These are phyloP conservation scores for Hylia prasina DNA, from an alignment of 2,113 vertebrate species.

Conservation along the genomic window DNA sequence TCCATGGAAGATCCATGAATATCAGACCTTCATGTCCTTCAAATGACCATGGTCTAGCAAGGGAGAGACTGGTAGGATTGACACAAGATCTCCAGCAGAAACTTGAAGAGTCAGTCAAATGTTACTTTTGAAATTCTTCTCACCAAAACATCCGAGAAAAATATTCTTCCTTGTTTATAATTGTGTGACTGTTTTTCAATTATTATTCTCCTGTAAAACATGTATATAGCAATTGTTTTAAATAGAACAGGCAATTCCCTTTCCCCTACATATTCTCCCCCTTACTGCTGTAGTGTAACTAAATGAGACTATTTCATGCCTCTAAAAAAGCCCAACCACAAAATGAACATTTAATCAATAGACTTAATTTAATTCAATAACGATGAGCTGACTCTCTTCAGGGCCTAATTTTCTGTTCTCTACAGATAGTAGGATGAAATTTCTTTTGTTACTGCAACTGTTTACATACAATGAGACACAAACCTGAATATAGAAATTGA, in stretches of 20 bases:
- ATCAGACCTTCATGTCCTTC: background rate
- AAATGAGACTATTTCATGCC: background rate
- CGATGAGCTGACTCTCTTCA: background rate
- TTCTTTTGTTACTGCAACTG: background rate
- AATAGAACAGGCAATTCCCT: background rate
- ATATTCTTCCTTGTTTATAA: background rate
- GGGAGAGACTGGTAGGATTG: background rate
- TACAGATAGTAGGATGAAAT: background rate
- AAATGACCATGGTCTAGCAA: background rate
- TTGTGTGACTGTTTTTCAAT: background rate
- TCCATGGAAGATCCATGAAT: background rate
- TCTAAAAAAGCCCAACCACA: background rate
- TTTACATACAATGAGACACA: background rate
- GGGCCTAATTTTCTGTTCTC: background rate
- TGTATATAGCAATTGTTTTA: background rate
- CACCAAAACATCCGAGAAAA: background rate
- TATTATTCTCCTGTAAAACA: background rate
- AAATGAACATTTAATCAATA: slow-evolving; percentile 16
- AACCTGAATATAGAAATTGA: background rate
- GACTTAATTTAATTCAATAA: slow-evolving; percentile 22
- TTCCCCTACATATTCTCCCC: background rate
- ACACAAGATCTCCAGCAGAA: background rate
- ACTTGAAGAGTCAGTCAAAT: background rate
- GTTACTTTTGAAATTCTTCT: background rate
- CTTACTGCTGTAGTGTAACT: background rate